Evolutionary conservation across 2,888 invertebrate species (phyloP).

Genomic region (Lomographa bimaculata): DNA sequence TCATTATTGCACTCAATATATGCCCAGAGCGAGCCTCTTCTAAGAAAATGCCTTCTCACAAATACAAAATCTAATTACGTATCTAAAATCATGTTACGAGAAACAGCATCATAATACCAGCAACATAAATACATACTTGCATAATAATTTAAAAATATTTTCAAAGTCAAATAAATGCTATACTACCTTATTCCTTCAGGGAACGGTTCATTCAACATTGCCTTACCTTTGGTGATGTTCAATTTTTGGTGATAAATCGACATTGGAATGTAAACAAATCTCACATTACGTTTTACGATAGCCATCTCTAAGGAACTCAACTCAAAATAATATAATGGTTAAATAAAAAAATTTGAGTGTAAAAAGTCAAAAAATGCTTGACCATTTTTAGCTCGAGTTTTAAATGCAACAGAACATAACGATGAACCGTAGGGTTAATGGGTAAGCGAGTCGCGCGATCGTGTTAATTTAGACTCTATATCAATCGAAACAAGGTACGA

Average conservation of each 20-base stretch:
- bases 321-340: slow-evolving; percentile 58
- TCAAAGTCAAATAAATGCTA: slow-evolving; percentile 83
- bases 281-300: slow-evolving; percentile 63
- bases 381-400: slow-evolving; percentile 82
- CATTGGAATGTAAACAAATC: slow-evolving; percentile 75
- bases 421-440: slow-evolving; percentile 56
- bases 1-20: slow-evolving; percentile 48
- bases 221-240: slow-evolving; percentile 79
- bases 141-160: slow-evolving; percentile 39
- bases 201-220: slow-evolving; percentile 66
- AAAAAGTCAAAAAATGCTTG: slow-evolving; percentile 84
- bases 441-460: slow-evolving; percentile 47
- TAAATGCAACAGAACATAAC: slow-evolving; percentile 75
- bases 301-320: slow-evolving; percentile 62
- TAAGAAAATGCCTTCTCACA: slow-evolving; percentile 14
- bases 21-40: slow-evolving; percentile 43
- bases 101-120: slow-evolving; percentile 43
- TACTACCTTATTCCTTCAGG: slow-evolving; percentile 77
- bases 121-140: slow-evolving; percentile 52
- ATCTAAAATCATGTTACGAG: slow-evolving; percentile 44
- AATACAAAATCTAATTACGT: slow-evolving; percentile 39
- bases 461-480: slow-evolving; percentile 31
- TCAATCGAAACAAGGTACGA: slow-evolving; percentile 34
- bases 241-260: slow-evolving; percentile 67
- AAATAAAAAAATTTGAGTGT: slow-evolving; percentile 79